phyloP scores from a whole-genome alignment of 2,888 invertebrate species.

The Unio pictorum region DNA sequence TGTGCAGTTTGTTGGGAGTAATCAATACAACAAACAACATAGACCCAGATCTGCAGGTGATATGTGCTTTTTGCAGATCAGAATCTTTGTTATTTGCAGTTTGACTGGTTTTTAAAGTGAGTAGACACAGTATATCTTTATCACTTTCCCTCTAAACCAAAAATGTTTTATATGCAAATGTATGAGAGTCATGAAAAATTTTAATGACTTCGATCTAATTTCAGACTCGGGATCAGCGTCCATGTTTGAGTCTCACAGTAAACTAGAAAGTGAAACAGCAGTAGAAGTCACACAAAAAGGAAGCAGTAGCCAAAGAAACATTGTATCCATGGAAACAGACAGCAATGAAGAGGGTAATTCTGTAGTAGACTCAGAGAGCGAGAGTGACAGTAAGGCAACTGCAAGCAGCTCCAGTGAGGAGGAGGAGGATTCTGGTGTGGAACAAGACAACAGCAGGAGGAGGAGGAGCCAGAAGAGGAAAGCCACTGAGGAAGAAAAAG shows the following conservation, averaged over 20 bases:
- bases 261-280: too few species aligned
- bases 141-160: background rate
- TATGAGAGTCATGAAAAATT: background rate
- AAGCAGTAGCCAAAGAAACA: constrained; percentile 26
- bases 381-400: constrained; percentile 37
- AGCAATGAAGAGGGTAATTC: constrained; percentile 31
- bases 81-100: too few species aligned
- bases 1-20: too few species aligned
- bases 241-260: too few species aligned
- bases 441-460: constrained; percentile 10
- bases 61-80: too few species aligned
- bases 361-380: constrained; percentile 47
- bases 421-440: constrained; percentile 11
- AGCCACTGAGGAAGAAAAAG: constrained; percentile 5
- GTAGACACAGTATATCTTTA: too few species aligned
- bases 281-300: constrained; percentile 1
- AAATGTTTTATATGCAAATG: background rate
- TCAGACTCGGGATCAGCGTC: constrained; percentile 25
- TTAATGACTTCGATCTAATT: background rate
- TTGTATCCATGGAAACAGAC: constrained; percentile 35
- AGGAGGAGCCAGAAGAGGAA: constrained; percentile 10
- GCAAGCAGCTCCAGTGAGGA: constrained; percentile 17
- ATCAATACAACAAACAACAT: too few species aligned
- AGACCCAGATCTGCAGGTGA: too few species aligned
- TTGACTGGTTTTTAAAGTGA: too few species aligned